Conservation (phyloP, 2,113 vertebrate genomes). For the Ondatra zibethicus region DNA sequence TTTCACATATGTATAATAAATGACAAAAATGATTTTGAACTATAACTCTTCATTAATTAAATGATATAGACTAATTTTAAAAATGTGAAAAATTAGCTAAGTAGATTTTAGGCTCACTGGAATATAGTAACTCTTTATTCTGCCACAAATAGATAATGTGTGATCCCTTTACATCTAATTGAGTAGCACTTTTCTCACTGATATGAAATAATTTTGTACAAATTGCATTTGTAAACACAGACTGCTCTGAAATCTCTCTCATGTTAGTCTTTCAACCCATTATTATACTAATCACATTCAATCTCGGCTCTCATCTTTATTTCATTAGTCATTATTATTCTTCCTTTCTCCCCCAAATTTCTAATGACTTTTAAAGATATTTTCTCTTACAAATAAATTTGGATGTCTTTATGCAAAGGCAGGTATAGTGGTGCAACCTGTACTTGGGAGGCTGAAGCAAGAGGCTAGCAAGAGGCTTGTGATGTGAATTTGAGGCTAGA, state of each 20-base stretch:
- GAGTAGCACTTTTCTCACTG: not conserved
- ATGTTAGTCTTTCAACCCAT: not conserved
- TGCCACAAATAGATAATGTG: not conserved
- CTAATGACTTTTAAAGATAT: not conserved
- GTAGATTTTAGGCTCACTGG: not conserved
- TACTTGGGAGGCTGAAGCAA: not conserved
- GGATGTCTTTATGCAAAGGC: not conserved
- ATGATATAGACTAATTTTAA: not conserved
- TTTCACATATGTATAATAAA: not conserved
- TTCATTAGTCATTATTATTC: not conserved
- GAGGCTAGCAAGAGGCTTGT: too few relatives aligned
- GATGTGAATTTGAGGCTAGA: not conserved
- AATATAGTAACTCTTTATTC: not conserved
- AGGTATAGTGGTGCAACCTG: not conserved
- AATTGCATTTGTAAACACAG: not conserved
- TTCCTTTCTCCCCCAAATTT: not conserved
- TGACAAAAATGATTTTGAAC: not conserved
- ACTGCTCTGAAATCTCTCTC: not conserved
- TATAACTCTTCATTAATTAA: not conserved
- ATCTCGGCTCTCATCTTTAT: not conserved
- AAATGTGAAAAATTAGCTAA: not conserved
- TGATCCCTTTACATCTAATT: not conserved
- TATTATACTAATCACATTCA: not conserved
- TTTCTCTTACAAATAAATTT: not conserved
- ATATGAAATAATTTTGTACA: not conserved